A percentile compares a stretch with the other conserved stretches of the same genome.
phyloP scores from a whole-genome alignment of 2,113 vertebrate species.

The Castor canadensis region DNA sequence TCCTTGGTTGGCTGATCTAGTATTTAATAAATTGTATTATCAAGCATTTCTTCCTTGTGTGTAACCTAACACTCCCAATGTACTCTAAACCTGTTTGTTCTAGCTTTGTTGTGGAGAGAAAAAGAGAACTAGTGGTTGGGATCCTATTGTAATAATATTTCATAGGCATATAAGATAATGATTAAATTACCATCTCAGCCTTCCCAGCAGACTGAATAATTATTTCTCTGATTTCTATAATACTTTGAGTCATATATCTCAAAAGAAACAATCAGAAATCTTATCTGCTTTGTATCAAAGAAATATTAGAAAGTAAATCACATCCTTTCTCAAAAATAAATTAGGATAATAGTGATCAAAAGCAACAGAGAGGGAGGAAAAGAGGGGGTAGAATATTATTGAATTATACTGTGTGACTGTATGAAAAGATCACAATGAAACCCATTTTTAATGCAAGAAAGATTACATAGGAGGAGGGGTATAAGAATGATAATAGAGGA shows the following conservation, averaged over 20 bases:
- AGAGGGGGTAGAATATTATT: too few species aligned
- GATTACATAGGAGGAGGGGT: too few species aligned
- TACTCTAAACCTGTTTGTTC: constrained; percentile 31
- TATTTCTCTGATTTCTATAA: constrained; percentile 17
- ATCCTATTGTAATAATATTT: constrained; percentile 31
- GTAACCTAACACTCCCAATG: neutral
- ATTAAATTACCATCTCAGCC: constrained; percentile 36
- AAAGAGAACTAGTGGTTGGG: neutral
- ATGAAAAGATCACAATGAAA: too few species aligned
- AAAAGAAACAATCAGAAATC: constrained; percentile 47
- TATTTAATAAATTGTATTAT: constrained; percentile 32
- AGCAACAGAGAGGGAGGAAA: neutral
- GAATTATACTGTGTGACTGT: too few species aligned
- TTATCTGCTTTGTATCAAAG: neutral
- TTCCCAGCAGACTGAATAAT: constrained; percentile 16
- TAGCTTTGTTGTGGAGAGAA: neutral
- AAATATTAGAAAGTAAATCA: constrained; percentile 45
- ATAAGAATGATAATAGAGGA: too few species aligned
- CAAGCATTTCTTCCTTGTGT: constrained; percentile 18
- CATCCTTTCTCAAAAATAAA: constrained; percentile 14
- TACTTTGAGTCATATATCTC: neutral
- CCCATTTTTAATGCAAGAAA: too few species aligned
- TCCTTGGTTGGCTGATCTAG: neutral
- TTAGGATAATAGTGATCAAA: constrained; percentile 4
- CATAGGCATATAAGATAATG: neutral